Evolutionary conservation across 64 coral and sea anemone species (phyloP), one percentile per base, ranked within the genome.

Genomic region (Acropora yongei): DNA sequence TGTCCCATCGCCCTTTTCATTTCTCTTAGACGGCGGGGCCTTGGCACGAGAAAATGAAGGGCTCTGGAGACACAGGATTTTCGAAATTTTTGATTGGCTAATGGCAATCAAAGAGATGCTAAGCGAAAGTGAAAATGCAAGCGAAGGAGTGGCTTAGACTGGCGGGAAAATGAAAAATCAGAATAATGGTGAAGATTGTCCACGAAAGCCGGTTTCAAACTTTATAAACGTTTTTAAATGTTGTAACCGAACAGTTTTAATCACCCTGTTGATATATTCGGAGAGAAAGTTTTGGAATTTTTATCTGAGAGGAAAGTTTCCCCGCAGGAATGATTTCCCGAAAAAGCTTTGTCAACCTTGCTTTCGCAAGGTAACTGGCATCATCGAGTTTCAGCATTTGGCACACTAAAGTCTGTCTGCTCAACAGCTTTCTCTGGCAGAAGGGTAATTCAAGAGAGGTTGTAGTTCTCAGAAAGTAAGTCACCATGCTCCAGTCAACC

Each of bases 221-320:
- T 69, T 69, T 20, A 4, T 2, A 20, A 20, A 69, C 14, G 67
- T 69, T 20, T 69, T 14, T 69, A 18, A 20, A 14, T 69, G 67
- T 18, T 73, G 69, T 73, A 73, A 73, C 5, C 69, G 69, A 73
- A 73, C 69, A 40, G 69, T 73, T 73, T 73, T 73, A 73, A 7
- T 20, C 69, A 73, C 69, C 69, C 69, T 40, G 13, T 73, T 73
- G 18, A 73, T 73, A 20, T 73, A 73, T 19, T 73, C 30, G 69
- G 69, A 6, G 7, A 73, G 69, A 73, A 73, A 73, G 51, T 55
- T 55, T 4, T 55, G 51, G 51, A 5, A 9, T 55, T 55, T 55
- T 55, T 55, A 73, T 73, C 69, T 2, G 69, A 30, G 18, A 73
- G 20, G 6, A 19, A 73, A 73, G 2, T 73, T 73, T 73, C 69